Conservation (phyloP, 2,888 invertebrate species). For the Lapara coniferarum region DNA sequence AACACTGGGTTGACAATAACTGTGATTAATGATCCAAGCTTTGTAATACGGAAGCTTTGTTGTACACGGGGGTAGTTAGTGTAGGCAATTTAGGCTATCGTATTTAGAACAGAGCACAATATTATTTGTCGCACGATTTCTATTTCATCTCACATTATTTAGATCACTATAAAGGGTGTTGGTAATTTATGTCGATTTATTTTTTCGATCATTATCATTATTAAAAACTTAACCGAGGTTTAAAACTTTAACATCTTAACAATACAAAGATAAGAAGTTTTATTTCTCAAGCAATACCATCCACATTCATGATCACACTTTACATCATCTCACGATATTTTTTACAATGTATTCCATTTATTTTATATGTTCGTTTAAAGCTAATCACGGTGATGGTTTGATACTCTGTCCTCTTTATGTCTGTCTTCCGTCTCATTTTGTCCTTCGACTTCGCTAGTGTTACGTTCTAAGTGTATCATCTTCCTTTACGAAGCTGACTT, state of each 20-base stretch:
- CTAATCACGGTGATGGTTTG: constrained; percentile 81
- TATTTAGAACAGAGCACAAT: constrained; percentile 53
- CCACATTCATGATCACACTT: constrained; percentile 25
- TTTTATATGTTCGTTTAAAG: constrained; percentile 39
- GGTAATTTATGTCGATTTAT: constrained; percentile 48
- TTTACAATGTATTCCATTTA: constrained; percentile 20
- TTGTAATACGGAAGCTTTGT: constrained; percentile 35
- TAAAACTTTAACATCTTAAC: constrained; percentile 32
- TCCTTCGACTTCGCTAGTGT: constrained; percentile 42
- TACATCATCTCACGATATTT: constrained; percentile 25
- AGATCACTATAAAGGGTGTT: constrained; percentile 57
- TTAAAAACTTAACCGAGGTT: constrained; percentile 36
- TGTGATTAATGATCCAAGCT: constrained; percentile 40
- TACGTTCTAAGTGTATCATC: constrained; percentile 41
- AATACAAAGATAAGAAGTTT: neutral
- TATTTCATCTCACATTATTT: constrained; percentile 57
- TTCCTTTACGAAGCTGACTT: constrained; percentile 57
- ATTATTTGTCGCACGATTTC: constrained; percentile 71
- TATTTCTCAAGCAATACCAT: neutral
- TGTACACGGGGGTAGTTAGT: constrained; percentile 15
- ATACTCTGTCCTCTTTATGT: constrained; percentile 65
- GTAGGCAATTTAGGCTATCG: constrained; percentile 21
- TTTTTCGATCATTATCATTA: constrained; percentile 33
- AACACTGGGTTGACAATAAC: constrained; percentile 46
- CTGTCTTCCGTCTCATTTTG: constrained; percentile 52